phyloP scores from a whole-genome alignment of 1,140 invertebrate genomes.

The Ctenoplectra terminalis region DNA sequence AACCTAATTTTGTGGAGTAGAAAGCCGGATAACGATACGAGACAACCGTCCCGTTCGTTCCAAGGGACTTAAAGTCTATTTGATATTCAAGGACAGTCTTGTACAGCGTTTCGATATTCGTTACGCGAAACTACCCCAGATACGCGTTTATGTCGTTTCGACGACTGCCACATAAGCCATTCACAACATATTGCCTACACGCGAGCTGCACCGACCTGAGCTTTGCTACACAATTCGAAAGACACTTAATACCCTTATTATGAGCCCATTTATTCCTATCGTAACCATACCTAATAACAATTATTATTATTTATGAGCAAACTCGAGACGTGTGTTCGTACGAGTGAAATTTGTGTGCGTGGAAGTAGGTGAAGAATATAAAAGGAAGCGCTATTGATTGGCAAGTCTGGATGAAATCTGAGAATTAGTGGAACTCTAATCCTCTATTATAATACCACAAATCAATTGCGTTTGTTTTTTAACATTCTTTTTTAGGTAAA shows the following conservation, averaged over 20 bases:
- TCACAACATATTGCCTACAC: conserved; percentile 16
- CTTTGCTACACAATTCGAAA: conserved; percentile 15
- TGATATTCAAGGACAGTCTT: conserved; percentile 31
- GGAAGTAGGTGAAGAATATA: too few species aligned
- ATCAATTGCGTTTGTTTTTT: too few species aligned
- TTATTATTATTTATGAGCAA: not conserved
- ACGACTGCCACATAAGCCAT: conserved; percentile 28
- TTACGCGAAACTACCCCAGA: conserved; percentile 26
- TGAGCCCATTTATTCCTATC: not conserved
- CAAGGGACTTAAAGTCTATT: conserved; percentile 3
- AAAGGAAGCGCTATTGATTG: too few species aligned
- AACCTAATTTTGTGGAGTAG: conserved; percentile 12
- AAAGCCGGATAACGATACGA: conserved; percentile 23
- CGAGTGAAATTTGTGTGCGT: too few species aligned
- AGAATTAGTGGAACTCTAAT: too few species aligned
- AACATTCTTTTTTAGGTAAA: too few species aligned
- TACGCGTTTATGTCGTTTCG: conserved; percentile 33
- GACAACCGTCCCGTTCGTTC: not conserved
- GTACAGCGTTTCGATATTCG: conserved; percentile 39
- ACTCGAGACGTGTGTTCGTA: too few species aligned
- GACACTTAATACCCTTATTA: not conserved
- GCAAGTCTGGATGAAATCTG: too few species aligned
- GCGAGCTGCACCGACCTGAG: not conserved
- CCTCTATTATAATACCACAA: too few species aligned
- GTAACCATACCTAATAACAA: not conserved